Evolutionary conservation across 2,797 vertebrate species (phyloP), one percentile per base, ranked within the genome.

Genomic region (Notoglanidium macrostoma): DNA sequence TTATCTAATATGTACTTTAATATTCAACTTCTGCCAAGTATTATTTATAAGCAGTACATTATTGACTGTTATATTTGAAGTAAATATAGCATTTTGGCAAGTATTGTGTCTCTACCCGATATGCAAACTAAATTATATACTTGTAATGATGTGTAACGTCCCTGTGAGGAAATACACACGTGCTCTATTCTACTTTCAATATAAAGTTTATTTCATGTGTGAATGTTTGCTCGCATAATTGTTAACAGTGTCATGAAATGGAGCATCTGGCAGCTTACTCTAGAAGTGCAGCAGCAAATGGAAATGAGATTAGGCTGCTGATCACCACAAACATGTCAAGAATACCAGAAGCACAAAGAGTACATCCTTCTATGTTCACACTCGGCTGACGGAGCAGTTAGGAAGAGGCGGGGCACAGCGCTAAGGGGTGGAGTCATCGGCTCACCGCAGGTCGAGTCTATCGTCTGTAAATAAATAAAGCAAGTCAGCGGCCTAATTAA

Each of bases 281-380:
- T 89, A 84, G 83, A 89, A 89, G 87, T 83, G 89, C 46, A 89
- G 90, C 90, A 70, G 82, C 87, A 90, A 91, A 91, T 89, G 89
- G 82, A 86, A 79, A 89, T 92, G 85, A 86, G 86, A 91, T 92
- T 86, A 86, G 78, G 90, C 92, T 87, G 90, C 84, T 89, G 88
- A 90, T 86, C 81, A 78, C 86, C 76, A 85, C 85, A 7, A 65
- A 81, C 57, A n/a, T 19, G 5, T 40, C 21, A 17, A 72, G n/a
- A 68, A 83, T 32, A 21, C 15, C 23, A 70, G 2, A 68, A 32
- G 5, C 1, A 2, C n/a, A 85, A 40, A 21, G 5, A 77, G 83
- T 59, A 63, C 72, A 32, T 40, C 85, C 9, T 68, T 63, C 84
- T 81, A 77, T 87, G 90, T 89, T 84, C 80, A 90, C 89, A 55